Evolutionary conservation across 2,113 vertebrate species (phyloP).

Genomic region (Probosciger aterrimus): DNA sequence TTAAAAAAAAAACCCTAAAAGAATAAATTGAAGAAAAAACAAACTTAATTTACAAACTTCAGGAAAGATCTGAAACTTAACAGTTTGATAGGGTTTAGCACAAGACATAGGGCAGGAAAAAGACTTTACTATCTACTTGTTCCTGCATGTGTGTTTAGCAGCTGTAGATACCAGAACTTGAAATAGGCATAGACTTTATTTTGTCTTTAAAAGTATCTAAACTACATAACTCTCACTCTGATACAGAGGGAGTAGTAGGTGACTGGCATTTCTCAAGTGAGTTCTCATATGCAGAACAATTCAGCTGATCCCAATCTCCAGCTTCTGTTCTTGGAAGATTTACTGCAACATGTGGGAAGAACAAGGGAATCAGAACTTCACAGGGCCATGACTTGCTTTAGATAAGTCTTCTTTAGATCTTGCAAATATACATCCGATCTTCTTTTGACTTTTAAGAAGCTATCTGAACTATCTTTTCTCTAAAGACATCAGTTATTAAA

Average conservation of each 20-base stretch:
- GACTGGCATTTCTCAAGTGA: background rate
- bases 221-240: background rate
- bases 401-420: background rate
- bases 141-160: background rate
- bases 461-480: background rate
- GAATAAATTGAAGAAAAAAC: background rate
- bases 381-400: fast-evolving
- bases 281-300: background rate
- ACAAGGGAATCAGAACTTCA: background rate
- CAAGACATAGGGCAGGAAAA: background rate
- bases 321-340: background rate
- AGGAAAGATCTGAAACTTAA: background rate
- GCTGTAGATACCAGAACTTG: fast-evolving
- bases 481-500: slow-evolving; percentile 53
- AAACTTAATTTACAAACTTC: background rate
- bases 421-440: background rate
- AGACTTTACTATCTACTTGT: background rate
- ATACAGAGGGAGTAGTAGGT: fast-evolving
- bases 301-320: background rate
- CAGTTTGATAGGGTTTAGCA: background rate
- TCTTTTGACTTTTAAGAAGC: slow-evolving; percentile 9
- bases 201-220: background rate
- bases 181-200: background rate
- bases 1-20: background rate
- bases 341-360: background rate